Percentiles rank a stretch among this genome's conserved stretches.
Evolutionary conservation across 1,140 invertebrate genomes (phyloP).

Genomic region (Daktulosphaira vitifoliae): DNA sequence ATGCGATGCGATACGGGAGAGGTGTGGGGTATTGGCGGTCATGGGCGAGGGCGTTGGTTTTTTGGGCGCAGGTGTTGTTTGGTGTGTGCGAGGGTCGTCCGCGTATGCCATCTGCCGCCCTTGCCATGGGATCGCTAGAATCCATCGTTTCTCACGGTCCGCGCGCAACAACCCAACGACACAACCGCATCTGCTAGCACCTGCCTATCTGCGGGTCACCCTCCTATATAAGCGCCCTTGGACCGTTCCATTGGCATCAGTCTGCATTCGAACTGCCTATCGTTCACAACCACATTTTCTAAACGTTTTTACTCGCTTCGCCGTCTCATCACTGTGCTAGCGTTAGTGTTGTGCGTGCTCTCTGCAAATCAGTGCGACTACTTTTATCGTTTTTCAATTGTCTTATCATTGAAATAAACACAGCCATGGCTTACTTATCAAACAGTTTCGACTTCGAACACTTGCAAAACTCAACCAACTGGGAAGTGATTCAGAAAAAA

Average conservation of each 20-base stretch:
- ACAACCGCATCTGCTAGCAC: conserved; percentile 17
- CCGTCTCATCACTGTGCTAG: no score
- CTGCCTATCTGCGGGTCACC: background rate
- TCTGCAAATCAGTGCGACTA: no score
- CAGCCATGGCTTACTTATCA: conserved; percentile 7
- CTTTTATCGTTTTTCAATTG: no score
- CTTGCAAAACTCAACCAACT: conserved; percentile 28
- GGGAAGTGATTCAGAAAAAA: conserved; percentile 19
- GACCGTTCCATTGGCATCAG: background rate
- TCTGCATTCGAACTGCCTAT: background rate
- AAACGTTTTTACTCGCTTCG: no score
- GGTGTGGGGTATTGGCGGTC: conserved; percentile 23
- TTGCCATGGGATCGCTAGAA: conserved; percentile 32
- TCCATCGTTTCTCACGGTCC: conserved; percentile 32
- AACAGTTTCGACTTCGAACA: conserved; percentile 30
- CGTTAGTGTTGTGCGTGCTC: no score
- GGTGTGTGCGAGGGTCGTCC: conserved; percentile 11
- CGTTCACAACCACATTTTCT: background rate
- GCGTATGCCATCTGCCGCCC: conserved; percentile 26
- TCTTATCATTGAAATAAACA: no score
- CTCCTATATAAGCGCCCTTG: conserved; percentile 1
- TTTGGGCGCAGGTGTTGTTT: background rate
- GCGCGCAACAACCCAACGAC: background rate
- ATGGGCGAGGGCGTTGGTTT: conserved; percentile 22
- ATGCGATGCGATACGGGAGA: background rate